These are phyloP conservation scores for Eupelmus urozonus DNA, from an alignment of 2,888 invertebrate genomes.

Conservation along the genomic window DNA sequence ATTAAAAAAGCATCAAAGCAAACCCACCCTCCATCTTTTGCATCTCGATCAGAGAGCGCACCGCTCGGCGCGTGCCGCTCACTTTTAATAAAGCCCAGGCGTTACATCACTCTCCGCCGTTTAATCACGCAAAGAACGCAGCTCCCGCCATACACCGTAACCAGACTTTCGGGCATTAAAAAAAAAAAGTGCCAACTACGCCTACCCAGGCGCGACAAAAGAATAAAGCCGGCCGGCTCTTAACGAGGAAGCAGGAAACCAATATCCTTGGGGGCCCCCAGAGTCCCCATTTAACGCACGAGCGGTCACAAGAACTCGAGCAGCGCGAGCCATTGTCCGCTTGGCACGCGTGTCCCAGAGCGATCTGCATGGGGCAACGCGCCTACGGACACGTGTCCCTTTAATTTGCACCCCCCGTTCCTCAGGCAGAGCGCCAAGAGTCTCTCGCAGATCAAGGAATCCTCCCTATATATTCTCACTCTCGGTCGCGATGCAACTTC, in stretches of 20 bases:
- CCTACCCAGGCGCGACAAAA: background rate
- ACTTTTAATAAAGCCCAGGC: constrained; percentile 39
- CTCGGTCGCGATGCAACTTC: constrained; percentile 30
- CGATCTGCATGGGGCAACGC: constrained; percentile 63
- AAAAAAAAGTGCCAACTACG: constrained; percentile 29
- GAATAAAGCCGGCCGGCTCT: background rate
- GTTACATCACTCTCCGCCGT: constrained; percentile 19
- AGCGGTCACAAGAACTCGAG: constrained; percentile 66
- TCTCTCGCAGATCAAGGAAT: constrained; percentile 62
- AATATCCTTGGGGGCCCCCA: constrained; percentile 63
- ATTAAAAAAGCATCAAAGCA: background rate
- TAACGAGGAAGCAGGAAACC: constrained; percentile 61
- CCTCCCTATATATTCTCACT: too few species aligned
- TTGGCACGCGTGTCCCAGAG: constrained; percentile 61
- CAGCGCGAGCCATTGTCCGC: constrained; percentile 42
- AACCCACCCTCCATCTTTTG: background rate
- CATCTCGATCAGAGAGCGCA: constrained; percentile 11
- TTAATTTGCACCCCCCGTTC: constrained; percentile 69
- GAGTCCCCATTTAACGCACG: constrained; percentile 67
- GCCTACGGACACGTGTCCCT: constrained; percentile 70
- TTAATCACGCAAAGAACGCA: constrained; percentile 35
- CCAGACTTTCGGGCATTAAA: background rate
- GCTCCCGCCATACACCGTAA: constrained; percentile 9
- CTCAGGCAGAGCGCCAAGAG: constrained; percentile 52
- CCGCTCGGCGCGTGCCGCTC: background rate